These are phyloP conservation scores for Scatophagus argus DNA, from an alignment of 2,113 vertebrate genomes.

Conservation along the genomic window DNA sequence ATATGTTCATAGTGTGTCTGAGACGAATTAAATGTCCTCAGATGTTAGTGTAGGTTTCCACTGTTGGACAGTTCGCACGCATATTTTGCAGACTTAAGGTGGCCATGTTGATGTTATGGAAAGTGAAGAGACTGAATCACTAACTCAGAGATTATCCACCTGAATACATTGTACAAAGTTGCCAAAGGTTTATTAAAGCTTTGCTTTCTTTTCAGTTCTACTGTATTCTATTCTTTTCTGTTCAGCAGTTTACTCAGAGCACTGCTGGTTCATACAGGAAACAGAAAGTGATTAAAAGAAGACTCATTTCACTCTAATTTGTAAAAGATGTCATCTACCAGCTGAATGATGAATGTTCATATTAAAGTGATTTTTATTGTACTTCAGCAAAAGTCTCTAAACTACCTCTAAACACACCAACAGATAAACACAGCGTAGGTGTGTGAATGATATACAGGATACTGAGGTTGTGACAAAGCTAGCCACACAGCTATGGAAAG, in stretches of 20 bases:
- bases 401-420: not conserved
- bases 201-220: not conserved
- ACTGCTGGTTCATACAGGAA: no score
- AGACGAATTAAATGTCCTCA: conserved; percentile 13
- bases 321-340: not conserved
- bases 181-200: not conserved
- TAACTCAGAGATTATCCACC: not conserved
- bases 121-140: conserved; percentile 30
- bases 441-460: conserved; percentile 51
- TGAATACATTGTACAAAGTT: not conserved
- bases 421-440: not conserved
- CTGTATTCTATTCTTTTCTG: not conserved
- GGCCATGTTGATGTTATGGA: not conserved
- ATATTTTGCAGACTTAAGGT: conserved; percentile 27
- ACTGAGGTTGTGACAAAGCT: conserved; percentile 30
- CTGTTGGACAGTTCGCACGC: not conserved
- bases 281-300: no score
- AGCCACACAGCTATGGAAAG: conserved; percentile 47
- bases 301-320: not conserved
- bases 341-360: not conserved
- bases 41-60: not conserved
- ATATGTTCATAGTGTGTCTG: not conserved
- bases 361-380: not conserved
- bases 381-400: not conserved
- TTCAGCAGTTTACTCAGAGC: no score